phyloP scores from a whole-genome alignment of 2,797 vertebrate genomes.

The Phaenicophaeus curvirostris region DNA sequence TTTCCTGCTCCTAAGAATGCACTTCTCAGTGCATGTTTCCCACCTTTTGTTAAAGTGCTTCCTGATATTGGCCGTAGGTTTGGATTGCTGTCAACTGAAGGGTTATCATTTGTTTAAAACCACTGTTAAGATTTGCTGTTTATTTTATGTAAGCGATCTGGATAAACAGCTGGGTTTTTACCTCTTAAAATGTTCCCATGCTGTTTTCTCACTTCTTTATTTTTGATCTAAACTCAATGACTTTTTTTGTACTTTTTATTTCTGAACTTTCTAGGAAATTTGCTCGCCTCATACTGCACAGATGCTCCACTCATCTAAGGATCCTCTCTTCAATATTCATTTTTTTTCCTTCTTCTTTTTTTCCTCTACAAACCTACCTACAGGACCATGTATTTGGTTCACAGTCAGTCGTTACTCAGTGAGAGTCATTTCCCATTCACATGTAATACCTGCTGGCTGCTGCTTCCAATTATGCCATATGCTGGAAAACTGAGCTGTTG shows the following conservation, averaged over 20 bases:
- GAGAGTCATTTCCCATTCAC: conserved; percentile 52
- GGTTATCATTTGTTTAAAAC: background rate
- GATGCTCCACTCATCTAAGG: background rate
- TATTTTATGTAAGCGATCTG: background rate
- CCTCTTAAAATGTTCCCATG: background rate
- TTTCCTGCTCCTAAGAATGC: background rate
- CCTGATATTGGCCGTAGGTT: background rate
- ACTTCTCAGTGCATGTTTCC: background rate
- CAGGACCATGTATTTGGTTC: conserved; percentile 54
- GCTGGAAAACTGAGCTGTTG: conserved; percentile 58
- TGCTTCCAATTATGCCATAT: conserved; percentile 75
- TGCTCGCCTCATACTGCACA: background rate
- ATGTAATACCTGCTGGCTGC: conserved; percentile 70
- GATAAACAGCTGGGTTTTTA: background rate
- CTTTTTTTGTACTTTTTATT: background rate
- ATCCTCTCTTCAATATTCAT: conserved; percentile 33
- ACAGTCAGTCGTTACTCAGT: conserved; percentile 64
- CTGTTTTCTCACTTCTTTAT: background rate
- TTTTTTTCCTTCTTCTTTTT: background rate
- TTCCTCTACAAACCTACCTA: background rate
- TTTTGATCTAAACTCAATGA: background rate
- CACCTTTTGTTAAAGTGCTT: background rate
- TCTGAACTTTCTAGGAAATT: conserved; percentile 41
- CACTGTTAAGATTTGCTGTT: background rate
- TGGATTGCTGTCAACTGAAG: background rate